Evolutionary conservation across 2,113 vertebrate species (phyloP), one percentile per base, ranked within the genome.

Genomic region (Xiphophorus couchianus): DNA sequence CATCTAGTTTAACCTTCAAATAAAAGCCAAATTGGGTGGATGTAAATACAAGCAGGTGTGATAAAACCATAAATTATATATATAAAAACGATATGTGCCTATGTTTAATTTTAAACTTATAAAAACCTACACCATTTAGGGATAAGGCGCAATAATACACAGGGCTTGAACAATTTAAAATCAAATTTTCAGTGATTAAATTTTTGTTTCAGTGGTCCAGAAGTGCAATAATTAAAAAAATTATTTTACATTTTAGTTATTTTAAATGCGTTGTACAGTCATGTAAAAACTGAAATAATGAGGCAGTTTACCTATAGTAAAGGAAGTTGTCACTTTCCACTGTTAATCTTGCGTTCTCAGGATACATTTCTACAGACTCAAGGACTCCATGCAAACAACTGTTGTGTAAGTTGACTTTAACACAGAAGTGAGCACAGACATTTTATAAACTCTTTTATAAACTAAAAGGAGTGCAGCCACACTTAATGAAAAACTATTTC

Each of bases 1-100:
- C 60, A 48, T 62, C 15, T 3, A 48, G 37, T 67, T 78, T 8
- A 64, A 12, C 10, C 64, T 25, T 73, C 54, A 29, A 74, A 51
- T 64, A 30, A 30, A 61, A 51, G 19, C 27, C 35, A 30, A 61
- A 33, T 33, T 2, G 1, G 27, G 42, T 8, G 19, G 35, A 62
- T 71, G 25, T 15, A 62, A 73, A 61, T 61, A 10, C 51, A 42
- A 71, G 7, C 61, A 22, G 48, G 48, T 42, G 39, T 42, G 39
- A 42, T 42, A 42, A 42, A 42, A 42, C 39, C 39, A 42, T 42
- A 15, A 42, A 15, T 10, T 42, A 15, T 14, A 1, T 28, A 28
- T 28, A 28, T 28, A 28, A 28, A 28, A 30, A 30, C 30, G 3
- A 30, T 30, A 30, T 30, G 30, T 12, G 19, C 19, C 19, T 5